Conservation (phyloP, 2,888 invertebrate genomes). For the Callyntrura sp. region DNA sequence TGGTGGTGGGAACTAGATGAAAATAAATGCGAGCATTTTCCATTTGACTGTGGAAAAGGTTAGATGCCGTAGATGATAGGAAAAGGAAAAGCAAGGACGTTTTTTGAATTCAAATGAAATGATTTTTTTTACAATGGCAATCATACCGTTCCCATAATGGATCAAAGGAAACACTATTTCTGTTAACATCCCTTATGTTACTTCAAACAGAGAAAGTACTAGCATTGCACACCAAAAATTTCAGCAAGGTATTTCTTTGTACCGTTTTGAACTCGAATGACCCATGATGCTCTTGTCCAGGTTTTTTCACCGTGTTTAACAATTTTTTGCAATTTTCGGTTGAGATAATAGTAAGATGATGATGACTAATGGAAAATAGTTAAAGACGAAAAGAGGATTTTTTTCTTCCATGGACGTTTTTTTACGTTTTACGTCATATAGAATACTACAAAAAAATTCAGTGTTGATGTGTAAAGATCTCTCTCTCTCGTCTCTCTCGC, state of each 20-base stretch:
- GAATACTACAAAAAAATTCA: neutral
- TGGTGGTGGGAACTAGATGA: neutral
- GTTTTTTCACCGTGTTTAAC: neutral
- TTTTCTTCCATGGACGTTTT: neutral
- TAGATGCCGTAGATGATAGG: conserved; percentile 14
- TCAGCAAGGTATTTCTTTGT: conserved; percentile 65
- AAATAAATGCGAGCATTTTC: conserved; percentile 13
- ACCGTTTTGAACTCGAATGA: conserved; percentile 32
- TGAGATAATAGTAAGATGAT: conserved; percentile 8
- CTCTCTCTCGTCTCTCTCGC: neutral
- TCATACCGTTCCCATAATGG: conserved; percentile 52
- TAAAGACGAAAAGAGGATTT: neutral
- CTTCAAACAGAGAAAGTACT: no score
- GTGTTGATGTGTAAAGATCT: neutral
- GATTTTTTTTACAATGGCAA: conserved; percentile 60
- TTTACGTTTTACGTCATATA: no score
- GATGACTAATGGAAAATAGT: neutral
- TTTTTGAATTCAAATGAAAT: conserved; percentile 69
- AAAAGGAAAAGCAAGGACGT: conserved; percentile 56
- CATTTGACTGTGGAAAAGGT: neutral
- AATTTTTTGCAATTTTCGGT: neutral
- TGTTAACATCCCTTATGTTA: neutral
- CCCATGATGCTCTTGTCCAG: conserved; percentile 18
- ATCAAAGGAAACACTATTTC: conserved; percentile 56
- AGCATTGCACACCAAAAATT: neutral